Base-by-base conservation (phyloP, 2,113 vertebrate genomes). In the Pelusios castaneus region DNA sequence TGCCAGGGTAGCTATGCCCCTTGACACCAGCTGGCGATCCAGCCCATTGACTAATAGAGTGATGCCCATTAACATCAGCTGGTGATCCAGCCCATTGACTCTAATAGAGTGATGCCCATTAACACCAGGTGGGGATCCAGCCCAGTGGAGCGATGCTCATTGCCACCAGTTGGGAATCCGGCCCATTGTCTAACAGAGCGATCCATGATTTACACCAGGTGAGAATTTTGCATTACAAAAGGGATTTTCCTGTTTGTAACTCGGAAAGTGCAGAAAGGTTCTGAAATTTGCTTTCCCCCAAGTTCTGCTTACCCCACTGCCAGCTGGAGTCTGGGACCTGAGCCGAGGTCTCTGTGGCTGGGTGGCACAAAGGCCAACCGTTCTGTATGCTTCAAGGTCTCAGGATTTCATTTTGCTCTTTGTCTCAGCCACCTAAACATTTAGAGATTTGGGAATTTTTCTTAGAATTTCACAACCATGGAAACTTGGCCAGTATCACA, bases 331-430 rank as follows among this genome's bases (percentile, higher is more conserved):
- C 8, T 22, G 63, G 19, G 10, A 19, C 63, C 60, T 22, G n/a
- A 67, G n/a, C n/a, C 9, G 8, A 19, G 60, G 29, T n/a, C 31
- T 6, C 31, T 5, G 19, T n/a, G 17, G 4, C 63, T 38, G 19
- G 0, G 5, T 19, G 5, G 63, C 5, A 70, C 19, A 70, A 3
- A 0, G 19, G n/a, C n/a, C 7, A 27, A 29, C 14, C 29, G 31
- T 60, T 34, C 58, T 11, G 11, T 60, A 31, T 7, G 9, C 9
- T 70, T 10, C 34, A 8, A 70, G n/a, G 2, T 70, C 8, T 38
- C n/a, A 14, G 63, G 16, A 10, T 70, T 38, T 38, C 63, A 31
- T 31, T 31, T 60, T 34, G 58, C 29, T 34, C 29, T 16, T 60
- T 34, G 29, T 13, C 58, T 31, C 58, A 70, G 38, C n/a, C 63